phyloP scores from a whole-genome alignment of 2,888 invertebrate genomes.

The Aleiodes alternator region DNA sequence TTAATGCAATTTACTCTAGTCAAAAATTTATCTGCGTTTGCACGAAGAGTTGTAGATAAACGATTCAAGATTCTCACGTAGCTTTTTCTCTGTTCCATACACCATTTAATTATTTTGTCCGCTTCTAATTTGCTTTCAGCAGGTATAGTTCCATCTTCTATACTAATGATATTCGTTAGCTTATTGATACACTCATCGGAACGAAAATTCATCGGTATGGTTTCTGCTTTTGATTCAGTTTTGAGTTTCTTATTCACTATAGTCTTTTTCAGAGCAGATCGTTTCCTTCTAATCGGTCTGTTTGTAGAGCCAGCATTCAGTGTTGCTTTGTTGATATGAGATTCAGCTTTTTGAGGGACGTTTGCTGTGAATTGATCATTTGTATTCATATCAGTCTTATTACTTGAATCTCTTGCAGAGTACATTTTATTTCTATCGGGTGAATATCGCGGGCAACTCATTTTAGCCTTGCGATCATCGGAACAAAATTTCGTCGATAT shows the following conservation, averaged over 20 bases:
- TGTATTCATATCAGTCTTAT: too few species aligned
- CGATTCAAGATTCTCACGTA: constrained; percentile 21
- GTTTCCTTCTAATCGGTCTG: background rate
- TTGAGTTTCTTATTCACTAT: too few species aligned
- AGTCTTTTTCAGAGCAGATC: background rate
- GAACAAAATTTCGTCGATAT: background rate
- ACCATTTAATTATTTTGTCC: constrained; percentile 3
- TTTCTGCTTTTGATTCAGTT: background rate
- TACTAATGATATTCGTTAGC: background rate
- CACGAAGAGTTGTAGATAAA: constrained; percentile 7
- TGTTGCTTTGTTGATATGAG: too few species aligned
- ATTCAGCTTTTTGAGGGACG: too few species aligned
- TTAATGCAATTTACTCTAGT: constrained; percentile 11
- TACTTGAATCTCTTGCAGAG: too few species aligned
- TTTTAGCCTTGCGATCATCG: too few species aligned
- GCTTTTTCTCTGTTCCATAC: background rate
- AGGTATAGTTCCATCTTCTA: constrained; percentile 1
- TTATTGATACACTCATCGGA: background rate
- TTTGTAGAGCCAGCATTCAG: background rate
- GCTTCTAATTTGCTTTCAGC: constrained; percentile 30
- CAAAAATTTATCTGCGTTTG: constrained; percentile 8
- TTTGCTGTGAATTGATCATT: too few species aligned
- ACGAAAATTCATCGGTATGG: background rate
- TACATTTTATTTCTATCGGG: too few species aligned
- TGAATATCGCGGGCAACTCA: too few species aligned